Evolutionary conservation across 2,797 vertebrate genomes (phyloP).

Genomic region (Lagocephalus sceleratus): DNA sequence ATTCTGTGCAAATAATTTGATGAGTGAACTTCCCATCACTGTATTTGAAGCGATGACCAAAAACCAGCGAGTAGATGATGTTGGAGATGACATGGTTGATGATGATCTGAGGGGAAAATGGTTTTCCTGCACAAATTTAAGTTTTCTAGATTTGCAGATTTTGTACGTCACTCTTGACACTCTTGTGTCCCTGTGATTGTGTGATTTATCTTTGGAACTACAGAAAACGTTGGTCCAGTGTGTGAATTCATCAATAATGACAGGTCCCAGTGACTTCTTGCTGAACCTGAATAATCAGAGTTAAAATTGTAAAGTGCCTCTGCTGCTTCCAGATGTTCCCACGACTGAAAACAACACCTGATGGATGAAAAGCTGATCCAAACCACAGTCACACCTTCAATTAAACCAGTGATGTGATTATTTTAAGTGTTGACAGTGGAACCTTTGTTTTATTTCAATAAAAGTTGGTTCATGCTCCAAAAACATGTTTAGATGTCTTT

Average conservation of each 20-base stretch:
- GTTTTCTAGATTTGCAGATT: too few species aligned
- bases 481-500: too few species aligned
- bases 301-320: slow-evolving; percentile 65
- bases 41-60: slow-evolving; percentile 76
- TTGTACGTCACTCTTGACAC: background rate
- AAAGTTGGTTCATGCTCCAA: too few species aligned
- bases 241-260: slow-evolving; percentile 59
- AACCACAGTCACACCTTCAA: background rate
- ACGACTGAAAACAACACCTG: slow-evolving; percentile 60
- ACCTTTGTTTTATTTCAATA: too few species aligned
- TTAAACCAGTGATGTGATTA: background rate
- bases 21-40: slow-evolving; percentile 27
- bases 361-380: background rate
- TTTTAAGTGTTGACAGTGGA: too few species aligned
- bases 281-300: slow-evolving; percentile 68
- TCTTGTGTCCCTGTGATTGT: fast-evolving
- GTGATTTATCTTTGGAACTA: slow-evolving; percentile 17
- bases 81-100: slow-evolving; percentile 70
- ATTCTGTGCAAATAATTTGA: fast-evolving
- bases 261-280: slow-evolving; percentile 54
- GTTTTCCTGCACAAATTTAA: slow-evolving; percentile 43
- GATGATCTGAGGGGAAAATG: slow-evolving; percentile 71
- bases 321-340: slow-evolving; percentile 62
- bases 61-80: slow-evolving; percentile 77
- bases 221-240: slow-evolving; percentile 23